Evolutionary conservation across 2,113 vertebrate genomes (phyloP).

Genomic region (Oceanites oceanicus): DNA sequence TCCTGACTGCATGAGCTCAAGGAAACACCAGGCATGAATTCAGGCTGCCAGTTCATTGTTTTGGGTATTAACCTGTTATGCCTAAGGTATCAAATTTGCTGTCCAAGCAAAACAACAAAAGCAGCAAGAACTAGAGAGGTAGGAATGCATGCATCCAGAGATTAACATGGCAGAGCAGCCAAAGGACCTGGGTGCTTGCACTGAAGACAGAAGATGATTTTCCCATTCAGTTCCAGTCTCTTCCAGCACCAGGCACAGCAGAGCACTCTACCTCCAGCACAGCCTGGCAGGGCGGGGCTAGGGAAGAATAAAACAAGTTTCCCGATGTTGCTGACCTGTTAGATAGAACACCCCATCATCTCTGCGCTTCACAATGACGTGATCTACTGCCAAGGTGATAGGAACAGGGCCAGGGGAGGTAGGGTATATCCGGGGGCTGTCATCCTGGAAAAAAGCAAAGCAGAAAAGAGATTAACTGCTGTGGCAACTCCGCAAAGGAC

Average conservation of each 20-base stretch:
- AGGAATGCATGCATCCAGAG: background rate
- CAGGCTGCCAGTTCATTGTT: background rate
- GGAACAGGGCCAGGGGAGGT: conserved; percentile 89
- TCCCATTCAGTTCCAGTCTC: background rate
- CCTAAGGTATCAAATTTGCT: background rate
- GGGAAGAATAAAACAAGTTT: background rate
- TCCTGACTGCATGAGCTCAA: background rate
- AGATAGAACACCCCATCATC: conserved; percentile 88
- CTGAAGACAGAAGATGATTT: background rate
- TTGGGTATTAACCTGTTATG: background rate
- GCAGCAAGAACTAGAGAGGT: background rate
- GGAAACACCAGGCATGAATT: background rate
- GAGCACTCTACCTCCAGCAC: background rate
- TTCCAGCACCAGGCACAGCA: background rate
- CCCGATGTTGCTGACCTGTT: conserved; percentile 73
- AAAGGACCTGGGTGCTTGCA: background rate
- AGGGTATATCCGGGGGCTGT: conserved; percentile 86
- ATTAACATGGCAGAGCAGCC: rapidly evolving
- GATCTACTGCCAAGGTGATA: conserved; percentile 82
- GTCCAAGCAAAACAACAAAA: background rate
- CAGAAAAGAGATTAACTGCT: background rate
- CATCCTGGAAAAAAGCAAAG: conserved; percentile 79
- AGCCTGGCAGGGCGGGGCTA: background rate
- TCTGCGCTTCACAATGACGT: conserved; percentile 80
- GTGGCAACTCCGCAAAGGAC: background rate